These are phyloP conservation scores for Rotaria sp. DNA, from an alignment of 2,888 invertebrate genomes.

Conservation along the genomic window DNA sequence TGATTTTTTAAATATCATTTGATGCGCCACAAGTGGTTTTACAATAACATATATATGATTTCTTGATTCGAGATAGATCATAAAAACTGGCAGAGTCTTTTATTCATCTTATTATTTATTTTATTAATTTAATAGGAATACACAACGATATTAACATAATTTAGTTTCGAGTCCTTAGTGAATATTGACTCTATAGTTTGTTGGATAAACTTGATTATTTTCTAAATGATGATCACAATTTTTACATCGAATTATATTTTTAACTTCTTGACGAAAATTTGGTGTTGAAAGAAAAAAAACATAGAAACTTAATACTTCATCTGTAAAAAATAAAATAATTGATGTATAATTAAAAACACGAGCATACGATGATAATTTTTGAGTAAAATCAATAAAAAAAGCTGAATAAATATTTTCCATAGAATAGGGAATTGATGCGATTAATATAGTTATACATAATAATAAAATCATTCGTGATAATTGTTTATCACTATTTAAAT, in stretches of 20 bases:
- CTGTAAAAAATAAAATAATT: neutral
- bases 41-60: too few species aligned
- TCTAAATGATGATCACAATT: rapidly evolving
- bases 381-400: neutral
- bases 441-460: neutral
- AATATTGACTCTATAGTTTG: too few species aligned
- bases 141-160: too few species aligned
- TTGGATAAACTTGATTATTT: neutral
- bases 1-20: too few species aligned
- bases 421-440: neutral
- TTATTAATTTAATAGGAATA: too few species aligned
- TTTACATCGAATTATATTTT: neutral
- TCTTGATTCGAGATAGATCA: too few species aligned
- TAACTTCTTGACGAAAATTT: neutral
- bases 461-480: neutral
- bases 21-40: too few species aligned
- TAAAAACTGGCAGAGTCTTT: too few species aligned
- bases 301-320: neutral
- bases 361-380: neutral
- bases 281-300: neutral
- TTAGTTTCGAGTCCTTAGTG: too few species aligned
- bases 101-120: too few species aligned
- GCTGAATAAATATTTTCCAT: neutral
- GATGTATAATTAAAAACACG: neutral
- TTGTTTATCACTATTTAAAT: neutral